Evolutionary conservation across 2,797 vertebrate genomes (phyloP), one percentile per base, ranked within the genome.

Genomic region (Sebastes hopkinsi): DNA sequence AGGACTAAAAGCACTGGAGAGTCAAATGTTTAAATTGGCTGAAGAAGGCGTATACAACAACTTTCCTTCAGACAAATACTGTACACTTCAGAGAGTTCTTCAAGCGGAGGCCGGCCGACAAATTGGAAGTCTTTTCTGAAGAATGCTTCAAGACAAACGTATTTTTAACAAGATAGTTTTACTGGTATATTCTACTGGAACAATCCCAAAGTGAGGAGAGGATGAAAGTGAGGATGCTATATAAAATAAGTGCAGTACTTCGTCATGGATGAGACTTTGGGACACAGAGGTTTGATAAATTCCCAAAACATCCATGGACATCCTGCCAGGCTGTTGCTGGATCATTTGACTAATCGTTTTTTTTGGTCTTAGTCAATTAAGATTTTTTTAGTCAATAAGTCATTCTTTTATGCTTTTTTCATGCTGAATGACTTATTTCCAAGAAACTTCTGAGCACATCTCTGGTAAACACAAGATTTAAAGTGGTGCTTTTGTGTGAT

Each of bases 21-120:
- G 86, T 89, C 77, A 89, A 69, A 82, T 86, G 91, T 93, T 95
- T 91, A 89, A 89, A 93, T 82, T 94, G 93, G 87, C 92, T 85
- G 54, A 34, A 90, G 81, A 88, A 89, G 72, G 54, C 9, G 38
- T 89, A 84, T 84, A 91, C 88, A 90, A 82, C 83, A 81, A 80
- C 52, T 75, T 87, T 79, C 80, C 77, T 78, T 84, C 77, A 65
- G 66, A 89, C 76, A 62, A 84, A 87, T 75, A 82, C 83, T 73
- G 82, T 65, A 86, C 68, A 88, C 82, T 87, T 90, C 77, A 87
- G 59, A 83, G 82, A 75, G 84, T 72, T 90, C 65, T 70, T 81
- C 67, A 82, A 87, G 80, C 61, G 68, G 70, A 89, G 66, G 81
- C 42, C 61, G 8, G 56, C 59, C 29, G 23, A 83, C 71, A 87